Percentiles rank a stretch among this genome's conserved stretches.
Conservation (phyloP, 1,140 invertebrate species). For the Kradibia gibbosae region DNA sequence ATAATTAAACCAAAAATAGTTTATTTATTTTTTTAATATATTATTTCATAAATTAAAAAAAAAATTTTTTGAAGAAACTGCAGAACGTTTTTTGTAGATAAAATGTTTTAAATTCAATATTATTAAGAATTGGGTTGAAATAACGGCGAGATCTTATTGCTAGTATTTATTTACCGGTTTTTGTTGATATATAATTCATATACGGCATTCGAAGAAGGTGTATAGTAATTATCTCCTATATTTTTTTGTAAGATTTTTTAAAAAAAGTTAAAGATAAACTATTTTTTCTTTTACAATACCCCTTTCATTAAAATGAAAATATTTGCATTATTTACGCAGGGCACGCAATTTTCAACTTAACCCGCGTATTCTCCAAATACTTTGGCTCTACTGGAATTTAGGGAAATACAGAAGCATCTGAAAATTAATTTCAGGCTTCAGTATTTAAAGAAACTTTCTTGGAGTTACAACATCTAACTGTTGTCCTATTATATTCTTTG, state of each 20-base stretch:
- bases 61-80: too few relatives aligned
- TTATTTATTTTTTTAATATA: too few relatives aligned
- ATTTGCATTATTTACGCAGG: conserved; percentile 37
- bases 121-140: too few relatives aligned
- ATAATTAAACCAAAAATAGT: too few relatives aligned
- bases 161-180: too few relatives aligned
- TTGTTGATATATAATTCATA: too few relatives aligned
- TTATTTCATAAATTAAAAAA: too few relatives aligned
- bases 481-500: conserved; percentile 40
- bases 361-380: conserved; percentile 25
- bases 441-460: conserved; percentile 29
- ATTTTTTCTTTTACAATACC: conserved; percentile 15
- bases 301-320: conserved; percentile 36
- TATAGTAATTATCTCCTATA: not conserved
- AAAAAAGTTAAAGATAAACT: conserved; percentile 26
- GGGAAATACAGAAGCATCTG: conserved; percentile 25
- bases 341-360: conserved; percentile 39
- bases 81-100: too few relatives aligned
- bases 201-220: too few relatives aligned
- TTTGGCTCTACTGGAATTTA: conserved; percentile 26
- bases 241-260: conserved; percentile 27
- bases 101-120: too few relatives aligned
- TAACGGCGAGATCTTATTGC: too few relatives aligned
- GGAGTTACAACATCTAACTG: conserved; percentile 45
- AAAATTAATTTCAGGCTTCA: conserved; percentile 45